phyloP scores from a whole-genome alignment of 2,113 vertebrate species.

The Tragulus kanchil region DNA sequence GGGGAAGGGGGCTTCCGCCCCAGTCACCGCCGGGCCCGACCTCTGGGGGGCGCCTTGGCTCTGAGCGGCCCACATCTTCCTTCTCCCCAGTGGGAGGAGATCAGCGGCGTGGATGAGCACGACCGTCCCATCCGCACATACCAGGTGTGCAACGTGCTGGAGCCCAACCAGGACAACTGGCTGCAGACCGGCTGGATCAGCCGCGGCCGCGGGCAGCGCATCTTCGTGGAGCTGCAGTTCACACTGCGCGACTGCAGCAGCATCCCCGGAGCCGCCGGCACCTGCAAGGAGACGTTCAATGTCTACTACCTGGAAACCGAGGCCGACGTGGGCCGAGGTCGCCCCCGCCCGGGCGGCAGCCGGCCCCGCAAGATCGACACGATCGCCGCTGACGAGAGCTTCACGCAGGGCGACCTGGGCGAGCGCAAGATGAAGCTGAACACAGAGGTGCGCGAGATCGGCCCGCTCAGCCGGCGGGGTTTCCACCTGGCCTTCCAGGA shows the following conservation, averaged over 20 bases:
- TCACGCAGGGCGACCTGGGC: slow-evolving; percentile 97
- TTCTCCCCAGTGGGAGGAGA: slow-evolving; percentile 96
- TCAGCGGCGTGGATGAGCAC: slow-evolving; percentile 97
- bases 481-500: slow-evolving; percentile 99
- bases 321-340: slow-evolving; percentile 88
- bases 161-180: slow-evolving; percentile 99
- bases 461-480: slow-evolving; percentile 94
- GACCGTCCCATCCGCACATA: slow-evolving; percentile 96
- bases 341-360: slow-evolving; percentile 83
- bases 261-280: slow-evolving; percentile 95
- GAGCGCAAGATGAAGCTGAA: slow-evolving; percentile 99
- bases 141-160: slow-evolving; percentile 98
- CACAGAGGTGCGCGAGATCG: slow-evolving; percentile 97
- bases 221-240: slow-evolving; percentile 98
- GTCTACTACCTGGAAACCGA: slow-evolving; percentile 95
- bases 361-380: slow-evolving; percentile 97
- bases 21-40: not conserved
- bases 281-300: slow-evolving; percentile 99
- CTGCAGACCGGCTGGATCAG: slow-evolving; percentile 97
- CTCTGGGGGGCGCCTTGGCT: not conserved
- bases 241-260: slow-evolving; percentile 98
- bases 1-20: not conserved
- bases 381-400: slow-evolving; percentile 97
- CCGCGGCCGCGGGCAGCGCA: slow-evolving; percentile 93
- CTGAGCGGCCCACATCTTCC: not conserved